Base-by-base conservation (phyloP, 2,113 vertebrate genomes). In the Seriola rivoliana region DNA sequence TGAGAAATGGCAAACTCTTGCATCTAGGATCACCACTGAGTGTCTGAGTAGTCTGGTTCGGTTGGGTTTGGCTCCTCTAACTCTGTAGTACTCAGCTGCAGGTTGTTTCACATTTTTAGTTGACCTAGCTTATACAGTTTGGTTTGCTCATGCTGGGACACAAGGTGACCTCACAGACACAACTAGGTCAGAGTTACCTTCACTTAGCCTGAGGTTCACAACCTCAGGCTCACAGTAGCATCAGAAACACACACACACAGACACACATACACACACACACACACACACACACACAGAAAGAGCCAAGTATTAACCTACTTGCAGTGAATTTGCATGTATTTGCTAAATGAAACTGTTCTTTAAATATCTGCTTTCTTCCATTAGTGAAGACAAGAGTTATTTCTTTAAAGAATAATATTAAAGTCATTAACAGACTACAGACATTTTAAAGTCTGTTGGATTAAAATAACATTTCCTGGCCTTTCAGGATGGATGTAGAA, bases 101-200 rank as follows among this genome's bases (percentile, higher is more conserved):
- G 0, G 54, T 5, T 55, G 14, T 55, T 71, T 42, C 29, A 60
- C 16, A 59, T 71, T 71, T 71, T 17, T 52, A 40, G 29, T 13
- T 75, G n/a, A 76, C 48, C 38, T 38, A 57, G 9, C 19, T 46
- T 17, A 64, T 32, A 59, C 3, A n/a, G 17, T 36, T 32, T 72
- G 10, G 50, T 71, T 66, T 54, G 44, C 63, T 69, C 50, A 50
- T 4, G 11, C 58, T 8, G 14, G 0, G 2, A 46, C 25, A 68
- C 64, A 64, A 16, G 52, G 44, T 55, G 68, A 78, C 84, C 52
- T 60, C 17, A 63, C 5, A 73, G n/a, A 48, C 19, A 57, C 32
- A 80, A 78, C 78, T 65, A 74, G 64, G 78, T 81, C 78, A 81
- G 25, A 52, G 16, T 70, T 63, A 68, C n/a, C 70, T 71, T 19